Evolutionary conservation across 64 coral and sea anemone species (phyloP), one percentile per base, ranked within the genome.

Genomic region (Cladopsammia gracilis): DNA sequence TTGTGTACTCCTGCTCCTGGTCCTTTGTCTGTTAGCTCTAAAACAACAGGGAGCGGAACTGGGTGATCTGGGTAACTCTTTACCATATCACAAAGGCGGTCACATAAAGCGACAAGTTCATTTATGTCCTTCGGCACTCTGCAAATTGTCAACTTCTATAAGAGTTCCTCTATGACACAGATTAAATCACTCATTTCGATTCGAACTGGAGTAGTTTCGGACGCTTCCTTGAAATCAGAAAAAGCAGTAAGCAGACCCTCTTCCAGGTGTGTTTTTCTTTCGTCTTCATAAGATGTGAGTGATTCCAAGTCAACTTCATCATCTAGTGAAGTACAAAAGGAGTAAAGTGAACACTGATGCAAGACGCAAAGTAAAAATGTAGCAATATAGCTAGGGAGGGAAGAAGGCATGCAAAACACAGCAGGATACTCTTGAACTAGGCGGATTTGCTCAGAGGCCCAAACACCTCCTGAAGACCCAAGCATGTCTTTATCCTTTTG

Each of bases 261-360:
- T 53, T 76, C 46, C 15, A 89, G 87, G 71, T 76, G 87, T 62
- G 10, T 76, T 54, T 89, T 89, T 76, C 87, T 76, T 89, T 89
- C 72, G 70, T 89, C 87, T 58, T 77, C 71, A 89, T 60, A 89
- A 59, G 72, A 59, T 62, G 58, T 89, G 66, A 76, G 56, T 76
- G 71, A 89, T 76, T 89, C 71, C 22, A 89, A 62, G 87, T 89
- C 87, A 47, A 89, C 72, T 75, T 89, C 87, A 76, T 89, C 53
- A 48, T 89, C 71, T 56, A 89, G 64, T 18, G 87, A 76, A 89
- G 51, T 89, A 89, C 87, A 89, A 76, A 89, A 89, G 87, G 50
- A 56, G 42, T 79, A 79, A 56, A 79, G 76, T 19, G 42, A 79
- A 53, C 76, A 87, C 64, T 87, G 84, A 87, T 72, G 84, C 67